Conservation (phyloP, 64 coral and sea anemone genomes). For the Montipora capricornis region DNA sequence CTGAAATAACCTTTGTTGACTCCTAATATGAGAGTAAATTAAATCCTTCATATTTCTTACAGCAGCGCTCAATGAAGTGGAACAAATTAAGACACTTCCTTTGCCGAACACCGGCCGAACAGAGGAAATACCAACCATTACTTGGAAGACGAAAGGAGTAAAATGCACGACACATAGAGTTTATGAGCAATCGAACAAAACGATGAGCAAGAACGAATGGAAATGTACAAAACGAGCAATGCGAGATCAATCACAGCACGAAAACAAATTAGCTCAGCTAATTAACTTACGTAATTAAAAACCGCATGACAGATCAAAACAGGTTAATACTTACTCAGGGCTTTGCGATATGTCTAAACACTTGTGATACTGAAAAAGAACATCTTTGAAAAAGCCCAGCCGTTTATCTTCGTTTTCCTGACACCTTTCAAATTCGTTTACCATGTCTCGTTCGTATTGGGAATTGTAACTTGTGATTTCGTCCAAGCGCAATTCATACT, state of each 20-base stretch:
- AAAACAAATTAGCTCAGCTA: neutral
- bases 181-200: neutral
- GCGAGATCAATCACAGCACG: neutral
- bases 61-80: neutral
- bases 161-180: neutral
- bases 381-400: slow-evolving; percentile 75
- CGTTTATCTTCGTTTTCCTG: slow-evolving; percentile 88
- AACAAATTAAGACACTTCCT: neutral
- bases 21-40: neutral
- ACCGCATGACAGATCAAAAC: neutral
- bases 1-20: neutral
- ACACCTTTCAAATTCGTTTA: slow-evolving; percentile 83
- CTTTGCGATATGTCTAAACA: slow-evolving; percentile 86
- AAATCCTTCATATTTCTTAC: neutral
- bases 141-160: neutral
- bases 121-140: neutral
- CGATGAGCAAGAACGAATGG: neutral
- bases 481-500: slow-evolving; percentile 79
- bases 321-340: slow-evolving; percentile 77
- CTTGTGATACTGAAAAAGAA: slow-evolving; percentile 76
- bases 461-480: slow-evolving; percentile 86
- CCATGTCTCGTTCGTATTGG: slow-evolving; percentile 86
- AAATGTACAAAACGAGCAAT: slow-evolving; percentile 7
- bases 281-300: neutral
- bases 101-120: neutral